These are phyloP conservation scores for Parazoanthus swiftii DNA, from an alignment of 92 coral and sea anemone species.

Conservation along the genomic window DNA sequence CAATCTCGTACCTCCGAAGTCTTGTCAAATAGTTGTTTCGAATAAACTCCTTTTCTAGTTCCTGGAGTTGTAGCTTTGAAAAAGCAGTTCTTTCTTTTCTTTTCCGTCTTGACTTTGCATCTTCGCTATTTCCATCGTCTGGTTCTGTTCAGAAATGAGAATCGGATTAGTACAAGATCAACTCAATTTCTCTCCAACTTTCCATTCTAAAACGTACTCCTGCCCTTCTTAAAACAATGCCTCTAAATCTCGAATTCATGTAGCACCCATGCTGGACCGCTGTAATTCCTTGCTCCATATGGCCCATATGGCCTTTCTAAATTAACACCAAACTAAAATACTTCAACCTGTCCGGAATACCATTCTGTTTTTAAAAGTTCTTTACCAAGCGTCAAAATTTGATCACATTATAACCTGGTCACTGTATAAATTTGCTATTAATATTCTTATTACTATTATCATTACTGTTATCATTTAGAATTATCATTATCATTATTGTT, in stretches of 20 bases:
- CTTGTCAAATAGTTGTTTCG: slow-evolving; percentile 85
- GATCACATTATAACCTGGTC: too few relatives aligned
- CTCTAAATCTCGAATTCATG: too few relatives aligned
- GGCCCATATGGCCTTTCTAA: background rate
- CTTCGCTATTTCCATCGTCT: slow-evolving; percentile 1
- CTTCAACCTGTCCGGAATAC: too few relatives aligned
- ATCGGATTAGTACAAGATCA: background rate
- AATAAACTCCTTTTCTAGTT: slow-evolving; percentile 82
- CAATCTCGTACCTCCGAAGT: slow-evolving; percentile 86
- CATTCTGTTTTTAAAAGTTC: too few relatives aligned
- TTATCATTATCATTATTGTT: too few relatives aligned
- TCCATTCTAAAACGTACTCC: background rate
- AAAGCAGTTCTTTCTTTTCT: slow-evolving; percentile 92
- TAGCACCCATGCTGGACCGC: too few relatives aligned
- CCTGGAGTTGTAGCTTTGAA: slow-evolving; percentile 84
- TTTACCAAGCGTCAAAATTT: too few relatives aligned
- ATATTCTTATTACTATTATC: too few relatives aligned
- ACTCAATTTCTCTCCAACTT: background rate
- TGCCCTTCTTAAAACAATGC: background rate
- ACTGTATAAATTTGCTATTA: too few relatives aligned
- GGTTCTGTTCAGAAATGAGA: background rate
- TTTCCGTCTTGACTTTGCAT: slow-evolving; percentile 42
- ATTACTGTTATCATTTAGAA: too few relatives aligned
- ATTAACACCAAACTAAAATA: background rate
- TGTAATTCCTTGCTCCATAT: too few relatives aligned